A percentile compares a stretch with the other conserved stretches of the same genome.
phyloP scores from a whole-genome alignment of 2,888 invertebrate species.

The Drosophila infuscata region DNA sequence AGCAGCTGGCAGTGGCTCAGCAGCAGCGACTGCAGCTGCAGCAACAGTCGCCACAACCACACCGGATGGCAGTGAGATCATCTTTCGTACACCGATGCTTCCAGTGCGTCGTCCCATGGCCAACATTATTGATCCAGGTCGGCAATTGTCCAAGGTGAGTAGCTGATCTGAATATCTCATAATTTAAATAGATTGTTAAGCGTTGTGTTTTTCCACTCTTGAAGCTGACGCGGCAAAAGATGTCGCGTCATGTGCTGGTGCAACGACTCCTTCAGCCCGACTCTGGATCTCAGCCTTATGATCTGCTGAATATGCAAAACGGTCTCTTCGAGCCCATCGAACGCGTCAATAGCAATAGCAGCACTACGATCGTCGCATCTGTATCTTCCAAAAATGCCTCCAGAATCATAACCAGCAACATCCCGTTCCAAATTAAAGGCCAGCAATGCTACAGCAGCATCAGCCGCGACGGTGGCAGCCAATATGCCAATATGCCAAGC shows the following conservation, averaged over 20 bases:
- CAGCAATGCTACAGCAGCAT: not conserved
- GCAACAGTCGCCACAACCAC: not conserved
- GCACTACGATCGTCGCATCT: not conserved
- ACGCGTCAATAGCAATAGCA: conserved; percentile 27
- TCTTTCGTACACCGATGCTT: conserved; percentile 67
- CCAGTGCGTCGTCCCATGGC: conserved; percentile 79
- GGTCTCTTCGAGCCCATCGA: conserved; percentile 71
- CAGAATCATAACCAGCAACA: not conserved
- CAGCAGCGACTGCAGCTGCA: not conserved
- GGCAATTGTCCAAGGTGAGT: conserved; percentile 79
- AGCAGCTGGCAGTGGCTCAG: conserved; percentile 3
- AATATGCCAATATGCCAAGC: conserved; percentile 49
- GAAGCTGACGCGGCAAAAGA: conserved; percentile 80
- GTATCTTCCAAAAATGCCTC: conserved; percentile 26
- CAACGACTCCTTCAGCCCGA: conserved; percentile 88
- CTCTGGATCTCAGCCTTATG: conserved; percentile 65
- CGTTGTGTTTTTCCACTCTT: not conserved
- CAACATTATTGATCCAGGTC: conserved; percentile 80
- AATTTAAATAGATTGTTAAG: not conserved
- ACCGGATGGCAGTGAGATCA: conserved; percentile 40
- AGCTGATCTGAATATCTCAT: not conserved
- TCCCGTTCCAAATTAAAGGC: not conserved
- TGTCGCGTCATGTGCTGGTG: conserved; percentile 88
- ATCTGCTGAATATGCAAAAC: conserved; percentile 75
- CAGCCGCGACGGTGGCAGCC: not conserved